Percentiles rank a stretch among this genome's conserved stretches.
phyloP scores from a whole-genome alignment of 1,140 invertebrate genomes.

The Drosophila chauvacae region DNA sequence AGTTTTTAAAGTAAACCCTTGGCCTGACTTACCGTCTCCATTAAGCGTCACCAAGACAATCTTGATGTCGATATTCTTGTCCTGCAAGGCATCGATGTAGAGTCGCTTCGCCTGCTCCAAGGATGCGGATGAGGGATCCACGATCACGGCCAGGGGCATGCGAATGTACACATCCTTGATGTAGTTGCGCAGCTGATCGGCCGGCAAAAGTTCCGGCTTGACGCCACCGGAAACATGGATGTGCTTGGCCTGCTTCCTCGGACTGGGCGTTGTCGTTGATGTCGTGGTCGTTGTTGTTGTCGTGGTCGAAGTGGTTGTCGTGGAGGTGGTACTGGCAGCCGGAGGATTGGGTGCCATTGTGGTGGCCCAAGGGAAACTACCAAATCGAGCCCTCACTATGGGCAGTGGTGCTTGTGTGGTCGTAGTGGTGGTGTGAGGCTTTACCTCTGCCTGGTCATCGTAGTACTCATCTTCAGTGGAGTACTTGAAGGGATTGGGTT shows the following conservation, averaged over 20 bases:
- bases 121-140: constrained; percentile 85
- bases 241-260: constrained; percentile 66
- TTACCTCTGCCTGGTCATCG: constrained; percentile 46
- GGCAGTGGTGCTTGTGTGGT: constrained; percentile 37
- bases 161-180: constrained; percentile 86
- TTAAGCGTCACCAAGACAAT: constrained; percentile 83
- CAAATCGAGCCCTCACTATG: constrained; percentile 48
- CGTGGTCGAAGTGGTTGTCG: constrained; percentile 36
- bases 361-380: constrained; percentile 54
- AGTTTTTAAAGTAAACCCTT: not conserved
- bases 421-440: constrained; percentile 4
- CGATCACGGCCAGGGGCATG: constrained; percentile 86
- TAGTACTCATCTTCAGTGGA: constrained; percentile 61
- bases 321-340: constrained; percentile 10
- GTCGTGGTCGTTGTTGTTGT: constrained; percentile 43
- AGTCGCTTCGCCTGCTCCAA: constrained; percentile 85
- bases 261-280: constrained; percentile 43
- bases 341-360: constrained; percentile 24
- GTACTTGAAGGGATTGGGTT: constrained; percentile 45
- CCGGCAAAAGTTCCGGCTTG: constrained; percentile 72
- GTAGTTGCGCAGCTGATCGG: constrained; percentile 85
- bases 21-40: constrained; percentile 64
- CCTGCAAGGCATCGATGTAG: constrained; percentile 84
- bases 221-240: constrained; percentile 40
- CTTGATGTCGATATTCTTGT: constrained; percentile 80